Evolutionary conservation across 2,113 vertebrate species (phyloP).

Genomic region (Microcebus griseorufus): DNA sequence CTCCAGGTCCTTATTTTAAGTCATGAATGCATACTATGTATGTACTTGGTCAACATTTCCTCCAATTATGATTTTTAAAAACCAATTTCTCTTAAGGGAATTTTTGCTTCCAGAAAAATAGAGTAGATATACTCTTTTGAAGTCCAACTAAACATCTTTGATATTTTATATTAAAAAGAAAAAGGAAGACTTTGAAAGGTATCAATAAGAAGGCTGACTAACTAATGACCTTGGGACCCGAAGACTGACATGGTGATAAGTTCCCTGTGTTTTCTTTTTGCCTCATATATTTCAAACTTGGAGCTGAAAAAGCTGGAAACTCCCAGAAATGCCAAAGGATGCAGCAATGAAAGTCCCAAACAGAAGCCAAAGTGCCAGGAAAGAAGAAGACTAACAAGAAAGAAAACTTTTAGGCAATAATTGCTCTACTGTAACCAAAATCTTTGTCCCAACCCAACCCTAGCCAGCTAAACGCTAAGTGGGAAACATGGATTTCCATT

Average conservation of each 20-base stretch:
- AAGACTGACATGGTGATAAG: neutral
- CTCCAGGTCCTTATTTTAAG: neutral
- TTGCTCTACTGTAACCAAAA: neutral
- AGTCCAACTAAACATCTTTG: neutral
- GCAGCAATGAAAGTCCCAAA: neutral
- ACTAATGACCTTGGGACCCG: neutral
- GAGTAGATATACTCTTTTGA: neutral
- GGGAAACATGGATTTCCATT: neutral
- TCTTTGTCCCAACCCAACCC: rapidly evolving
- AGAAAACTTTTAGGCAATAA: neutral
- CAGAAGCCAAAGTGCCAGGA: neutral
- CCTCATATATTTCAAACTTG: neutral
- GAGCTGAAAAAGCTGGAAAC: neutral
- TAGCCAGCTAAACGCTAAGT: neutral
- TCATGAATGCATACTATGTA: neutral
- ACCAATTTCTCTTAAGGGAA: neutral
- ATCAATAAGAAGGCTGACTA: neutral
- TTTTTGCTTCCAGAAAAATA: neutral
- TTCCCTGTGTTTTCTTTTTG: neutral
- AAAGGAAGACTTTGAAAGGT: neutral
- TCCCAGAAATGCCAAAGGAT: neutral
- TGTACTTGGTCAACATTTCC: neutral
- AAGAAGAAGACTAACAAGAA: neutral
- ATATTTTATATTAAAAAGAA: neutral
- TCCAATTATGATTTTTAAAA: neutral